Conservation (phyloP, 1,140 invertebrate genomes). For the Chymomyza costata region DNA sequence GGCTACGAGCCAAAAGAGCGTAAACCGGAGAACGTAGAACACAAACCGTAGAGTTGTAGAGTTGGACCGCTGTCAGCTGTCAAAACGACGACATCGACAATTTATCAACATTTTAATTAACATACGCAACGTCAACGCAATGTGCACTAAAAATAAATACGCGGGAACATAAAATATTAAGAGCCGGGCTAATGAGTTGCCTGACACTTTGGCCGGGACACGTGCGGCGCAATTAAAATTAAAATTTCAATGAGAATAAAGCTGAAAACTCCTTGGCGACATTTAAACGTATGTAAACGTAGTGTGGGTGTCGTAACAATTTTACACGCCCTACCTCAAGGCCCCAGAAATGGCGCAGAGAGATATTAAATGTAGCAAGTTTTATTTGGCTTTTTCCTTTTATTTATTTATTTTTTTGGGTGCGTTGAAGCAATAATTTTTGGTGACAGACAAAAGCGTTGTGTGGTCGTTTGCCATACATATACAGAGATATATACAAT, state of each 20-base stretch:
- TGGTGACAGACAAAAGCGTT: no score
- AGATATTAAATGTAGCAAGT: no score
- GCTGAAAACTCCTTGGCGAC: conserved; percentile 39
- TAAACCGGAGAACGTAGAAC: no score
- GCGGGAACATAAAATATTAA: conserved; percentile 24
- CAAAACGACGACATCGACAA: conserved; percentile 39
- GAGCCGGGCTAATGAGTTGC: conserved; percentile 2
- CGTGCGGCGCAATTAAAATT: conserved; percentile 27
- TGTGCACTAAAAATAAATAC: conserved; percentile 29
- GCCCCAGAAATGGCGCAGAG: neutral
- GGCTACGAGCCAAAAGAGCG: no score
- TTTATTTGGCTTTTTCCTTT: no score
- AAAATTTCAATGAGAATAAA: conserved; percentile 35
- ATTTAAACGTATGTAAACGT: conserved; percentile 43
- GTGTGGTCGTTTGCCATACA: no score
- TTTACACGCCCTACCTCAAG: conserved; percentile 10
- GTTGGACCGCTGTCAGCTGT: conserved; percentile 5
- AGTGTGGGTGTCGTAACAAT: conserved; percentile 10
- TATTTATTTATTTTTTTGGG: no score
- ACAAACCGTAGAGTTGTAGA: conserved; percentile 13
- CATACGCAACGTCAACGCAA: conserved; percentile 19
- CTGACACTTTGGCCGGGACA: conserved; percentile 13
- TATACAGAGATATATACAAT: no score
- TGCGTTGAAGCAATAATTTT: no score
- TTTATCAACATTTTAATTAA: conserved; percentile 64